Evolutionary conservation across 2,113 vertebrate genomes (phyloP), one percentile per base, ranked within the genome.

Genomic region (Calyptomena viridis): DNA sequence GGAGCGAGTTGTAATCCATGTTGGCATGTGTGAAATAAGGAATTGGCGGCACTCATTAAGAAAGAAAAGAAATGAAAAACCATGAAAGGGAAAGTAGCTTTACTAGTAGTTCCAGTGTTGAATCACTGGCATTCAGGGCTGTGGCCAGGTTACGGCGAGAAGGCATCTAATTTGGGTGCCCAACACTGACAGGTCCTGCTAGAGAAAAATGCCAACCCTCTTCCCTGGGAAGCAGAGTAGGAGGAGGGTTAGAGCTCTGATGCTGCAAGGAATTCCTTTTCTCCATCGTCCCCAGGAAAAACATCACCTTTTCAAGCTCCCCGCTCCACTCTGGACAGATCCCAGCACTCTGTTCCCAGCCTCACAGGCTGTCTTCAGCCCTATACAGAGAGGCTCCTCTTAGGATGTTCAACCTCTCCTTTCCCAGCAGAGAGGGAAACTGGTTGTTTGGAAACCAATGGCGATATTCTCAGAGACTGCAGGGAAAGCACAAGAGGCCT

Each of bases 41-140:
- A 88, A 93, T 40, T 46, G 52, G 82, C 0, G 0, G 52, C 35
- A 23, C 55, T 80, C 27, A 8, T 78, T 93, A 82, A 58, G 76
- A 60, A 64, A 89, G 39, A 89, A 91, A 91, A 89, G 35, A 88
- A 92, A 85, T 5, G 18, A 46, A 64, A 92, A 92, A 53, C 6
- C 16, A 8, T 62, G 53, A 82, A 69, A 82, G 78, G 75, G 44
- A 89, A 93, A 94, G 90, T 53, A 52, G 69, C 49, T 84, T 82
- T 76, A 76, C 78, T 37, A 72, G 87, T 52, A 68, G 71, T 89
- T 89, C 86, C 69, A 94, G 76, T 47, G 47, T 53, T 84, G 76
- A 95, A 74, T 80, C 82, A 67, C 0, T 66, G 46, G 67, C 55
- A 77, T 49, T 73, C 55, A 50, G 75, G 88, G 53, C 82, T 88